Conservation (phyloP, 2,888 invertebrate species). For the Pandemis corylana region DNA sequence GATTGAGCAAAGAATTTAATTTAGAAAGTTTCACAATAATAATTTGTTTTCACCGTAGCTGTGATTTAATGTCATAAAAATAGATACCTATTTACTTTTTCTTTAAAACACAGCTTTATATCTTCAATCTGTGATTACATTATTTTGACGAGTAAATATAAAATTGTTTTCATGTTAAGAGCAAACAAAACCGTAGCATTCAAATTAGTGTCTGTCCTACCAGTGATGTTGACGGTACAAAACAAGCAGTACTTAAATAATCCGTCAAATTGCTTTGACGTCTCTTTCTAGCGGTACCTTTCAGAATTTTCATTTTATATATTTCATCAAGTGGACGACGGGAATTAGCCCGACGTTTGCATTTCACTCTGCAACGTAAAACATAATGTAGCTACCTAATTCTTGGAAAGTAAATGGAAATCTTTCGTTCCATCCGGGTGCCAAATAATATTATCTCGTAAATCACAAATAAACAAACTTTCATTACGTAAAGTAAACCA, state of each 20-base stretch:
- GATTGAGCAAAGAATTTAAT: too few relatives aligned
- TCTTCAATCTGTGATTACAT: slow-evolving; percentile 6
- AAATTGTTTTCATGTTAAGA: slow-evolving; percentile 17
- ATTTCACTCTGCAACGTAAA: slow-evolving; percentile 32
- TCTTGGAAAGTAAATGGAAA: slow-evolving; percentile 29
- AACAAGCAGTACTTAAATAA: slow-evolving; percentile 41
- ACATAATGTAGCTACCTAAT: background rate
- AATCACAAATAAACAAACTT: background rate
- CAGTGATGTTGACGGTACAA: slow-evolving; percentile 28
- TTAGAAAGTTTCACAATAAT: too few relatives aligned
- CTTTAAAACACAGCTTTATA: background rate
- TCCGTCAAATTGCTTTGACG: slow-evolving; percentile 37
- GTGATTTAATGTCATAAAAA: too few relatives aligned
- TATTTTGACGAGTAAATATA: slow-evolving; percentile 26
- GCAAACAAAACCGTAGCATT: slow-evolving; percentile 29
- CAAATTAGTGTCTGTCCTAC: slow-evolving; percentile 26
- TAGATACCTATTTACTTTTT: background rate
- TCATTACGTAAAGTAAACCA: background rate
- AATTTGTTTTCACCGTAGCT: too few relatives aligned
- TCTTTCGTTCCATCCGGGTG: slow-evolving; percentile 6
- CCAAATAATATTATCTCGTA: slow-evolving; percentile 7
- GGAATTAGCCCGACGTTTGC: slow-evolving; percentile 30
- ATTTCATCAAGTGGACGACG: slow-evolving; percentile 30
- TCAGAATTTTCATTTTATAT: slow-evolving; percentile 41
- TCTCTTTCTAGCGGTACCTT: slow-evolving; percentile 38